Evolutionary conservation across 2,113 vertebrate genomes (phyloP).

Genomic region (Corapipo altera): DNA sequence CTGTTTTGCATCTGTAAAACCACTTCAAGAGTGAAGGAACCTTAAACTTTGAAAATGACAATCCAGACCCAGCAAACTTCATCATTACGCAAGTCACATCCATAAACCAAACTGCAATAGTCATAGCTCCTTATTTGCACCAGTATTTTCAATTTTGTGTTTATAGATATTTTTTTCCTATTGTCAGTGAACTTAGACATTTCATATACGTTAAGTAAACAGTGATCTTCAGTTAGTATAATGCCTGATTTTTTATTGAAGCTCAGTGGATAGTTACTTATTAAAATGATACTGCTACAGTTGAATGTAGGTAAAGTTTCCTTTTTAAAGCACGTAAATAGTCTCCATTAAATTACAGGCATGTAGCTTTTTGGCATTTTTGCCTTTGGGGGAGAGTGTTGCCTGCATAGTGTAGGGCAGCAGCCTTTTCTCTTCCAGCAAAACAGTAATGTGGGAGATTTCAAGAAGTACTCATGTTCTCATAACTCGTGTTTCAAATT

Average conservation of each 20-base stretch:
- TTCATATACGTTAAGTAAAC: background rate
- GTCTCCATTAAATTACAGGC: background rate
- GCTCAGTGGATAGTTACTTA: background rate
- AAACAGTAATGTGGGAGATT: background rate
- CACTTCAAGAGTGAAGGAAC: background rate
- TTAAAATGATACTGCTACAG: background rate
- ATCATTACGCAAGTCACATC: background rate
- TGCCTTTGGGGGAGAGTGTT: background rate
- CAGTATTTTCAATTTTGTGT: background rate
- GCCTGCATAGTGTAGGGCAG: background rate
- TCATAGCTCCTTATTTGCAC: background rate
- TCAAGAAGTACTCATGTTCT: background rate
- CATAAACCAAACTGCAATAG: background rate
- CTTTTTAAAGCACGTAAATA: background rate
- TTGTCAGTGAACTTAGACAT: background rate
- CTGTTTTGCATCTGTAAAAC: background rate
- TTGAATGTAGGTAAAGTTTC: background rate
- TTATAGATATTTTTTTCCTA: background rate
- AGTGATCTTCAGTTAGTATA: background rate
- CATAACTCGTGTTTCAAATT: background rate
- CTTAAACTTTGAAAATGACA: background rate
- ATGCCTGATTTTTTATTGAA: background rate
- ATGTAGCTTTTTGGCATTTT: background rate
- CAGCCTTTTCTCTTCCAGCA: background rate
- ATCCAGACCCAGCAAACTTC: background rate